phyloP scores from a whole-genome alignment of 2,113 vertebrate species.

The Nothoprocta pentlandii region DNA sequence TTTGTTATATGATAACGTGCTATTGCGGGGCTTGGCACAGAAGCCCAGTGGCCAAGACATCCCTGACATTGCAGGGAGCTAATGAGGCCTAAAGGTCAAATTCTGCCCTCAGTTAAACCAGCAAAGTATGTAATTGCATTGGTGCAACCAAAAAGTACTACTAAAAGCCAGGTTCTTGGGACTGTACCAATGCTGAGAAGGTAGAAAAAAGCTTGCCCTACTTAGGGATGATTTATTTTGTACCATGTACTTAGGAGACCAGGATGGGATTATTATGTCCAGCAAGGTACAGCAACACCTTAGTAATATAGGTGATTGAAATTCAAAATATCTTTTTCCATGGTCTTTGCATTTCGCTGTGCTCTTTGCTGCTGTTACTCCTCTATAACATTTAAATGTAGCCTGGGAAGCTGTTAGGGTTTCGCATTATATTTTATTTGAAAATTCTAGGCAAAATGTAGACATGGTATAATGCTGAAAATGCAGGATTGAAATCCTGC shows the following conservation, averaged over 20 bases:
- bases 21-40: not conserved
- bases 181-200: not conserved
- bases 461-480: not conserved
- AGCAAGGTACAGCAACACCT: not conserved
- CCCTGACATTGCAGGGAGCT: not conserved
- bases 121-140: not conserved
- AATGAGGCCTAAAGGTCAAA: not conserved
- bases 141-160: not conserved
- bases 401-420: not conserved
- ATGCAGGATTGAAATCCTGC: slow-evolving; percentile 27
- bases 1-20: slow-evolving; percentile 2
- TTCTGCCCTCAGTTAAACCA: slow-evolving; percentile 4
- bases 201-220: not conserved
- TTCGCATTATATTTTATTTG: not conserved
- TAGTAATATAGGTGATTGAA: not conserved
- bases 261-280: not conserved
- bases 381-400: not conserved
- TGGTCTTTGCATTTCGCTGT: not conserved
- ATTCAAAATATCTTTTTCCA: not conserved
- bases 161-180: not conserved
- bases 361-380: not conserved
- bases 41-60: not conserved
- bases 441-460: slow-evolving; percentile 14
- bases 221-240: not conserved
- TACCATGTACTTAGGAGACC: not conserved